phyloP scores from a whole-genome alignment of 2,888 invertebrate species.

The Agrochola macilenta region DNA sequence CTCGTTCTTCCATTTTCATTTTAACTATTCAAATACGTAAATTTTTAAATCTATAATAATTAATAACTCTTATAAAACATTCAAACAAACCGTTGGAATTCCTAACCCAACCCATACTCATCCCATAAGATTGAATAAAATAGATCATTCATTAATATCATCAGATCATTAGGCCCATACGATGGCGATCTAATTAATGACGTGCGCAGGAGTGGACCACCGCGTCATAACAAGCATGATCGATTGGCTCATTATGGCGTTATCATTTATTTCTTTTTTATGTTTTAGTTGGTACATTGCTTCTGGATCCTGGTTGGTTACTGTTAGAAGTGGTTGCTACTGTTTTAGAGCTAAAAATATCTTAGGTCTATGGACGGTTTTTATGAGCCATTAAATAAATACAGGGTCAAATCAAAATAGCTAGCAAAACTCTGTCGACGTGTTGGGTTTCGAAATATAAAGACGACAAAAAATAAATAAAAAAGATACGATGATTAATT shows the following conservation, averaged over 20 bases:
- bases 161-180: conserved; percentile 73
- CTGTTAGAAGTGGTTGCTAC: conserved; percentile 57
- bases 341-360: conserved; percentile 20
- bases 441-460: too few species aligned
- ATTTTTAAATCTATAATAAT: not conserved
- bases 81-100: conserved; percentile 21
- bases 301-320: conserved; percentile 56
- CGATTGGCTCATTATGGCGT: conserved; percentile 71
- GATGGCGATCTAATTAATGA: conserved; percentile 80
- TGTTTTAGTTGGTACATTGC: conserved; percentile 49
- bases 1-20: not conserved
- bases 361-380: not conserved
- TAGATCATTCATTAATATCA: conserved; percentile 64
- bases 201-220: conserved; percentile 73
- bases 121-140: conserved; percentile 46
- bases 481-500: too few species aligned
- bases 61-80: conserved; percentile 18
- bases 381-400: not conserved
- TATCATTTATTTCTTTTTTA: conserved; percentile 65
- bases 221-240: conserved; percentile 76
- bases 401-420: too few species aligned
- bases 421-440: too few species aligned
- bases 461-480: too few species aligned
- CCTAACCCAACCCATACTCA: conserved; percentile 16
- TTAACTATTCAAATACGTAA: not conserved